phyloP scores from a whole-genome alignment of 2,888 invertebrate genomes.

The Proisotoma minuta region DNA sequence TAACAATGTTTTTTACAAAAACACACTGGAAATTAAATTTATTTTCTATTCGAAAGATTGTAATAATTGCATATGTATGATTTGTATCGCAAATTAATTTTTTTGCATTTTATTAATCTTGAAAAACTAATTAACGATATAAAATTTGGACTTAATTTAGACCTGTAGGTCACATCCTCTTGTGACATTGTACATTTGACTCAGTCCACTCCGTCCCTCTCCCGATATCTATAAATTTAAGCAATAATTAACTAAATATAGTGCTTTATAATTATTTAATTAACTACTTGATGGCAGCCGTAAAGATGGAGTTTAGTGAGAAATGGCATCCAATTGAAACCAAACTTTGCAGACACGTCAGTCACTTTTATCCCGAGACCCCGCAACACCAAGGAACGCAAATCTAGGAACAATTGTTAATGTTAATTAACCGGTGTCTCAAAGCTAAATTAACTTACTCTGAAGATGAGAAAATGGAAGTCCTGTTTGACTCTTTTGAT shows the following conservation, averaged over 20 bases:
- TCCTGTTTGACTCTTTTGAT: conserved; percentile 28
- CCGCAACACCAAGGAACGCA: conserved; percentile 32
- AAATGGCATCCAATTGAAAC: conserved; percentile 36
- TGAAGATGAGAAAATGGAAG: conserved; percentile 21
- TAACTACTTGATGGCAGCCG: conserved; percentile 38
- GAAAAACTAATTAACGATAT: too few relatives aligned
- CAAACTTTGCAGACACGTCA: conserved; percentile 35
- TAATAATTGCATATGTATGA: too few relatives aligned
- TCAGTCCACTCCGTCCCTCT: conserved; percentile 11
- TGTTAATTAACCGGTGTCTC: not conserved
- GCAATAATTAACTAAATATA: too few relatives aligned
- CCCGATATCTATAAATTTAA: conserved; percentile 24
- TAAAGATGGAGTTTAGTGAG: conserved; percentile 42
- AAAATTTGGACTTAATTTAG: too few relatives aligned
- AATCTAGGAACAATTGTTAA: conserved; percentile 18
- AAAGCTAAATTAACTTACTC: too few relatives aligned
- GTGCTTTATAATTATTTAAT: too few relatives aligned
- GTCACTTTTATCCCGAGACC: conserved; percentile 46
- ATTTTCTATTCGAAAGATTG: too few relatives aligned
- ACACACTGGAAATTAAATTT: too few relatives aligned
- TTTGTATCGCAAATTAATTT: too few relatives aligned
- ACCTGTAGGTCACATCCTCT: conserved; percentile 34
- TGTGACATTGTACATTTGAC: conserved; percentile 26
- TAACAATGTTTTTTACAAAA: too few relatives aligned
- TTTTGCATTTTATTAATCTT: too few relatives aligned